phyloP scores from a whole-genome alignment of 30 jellyfish, hydroid and myxozoan genomes.

The Sanderia malayensis region DNA sequence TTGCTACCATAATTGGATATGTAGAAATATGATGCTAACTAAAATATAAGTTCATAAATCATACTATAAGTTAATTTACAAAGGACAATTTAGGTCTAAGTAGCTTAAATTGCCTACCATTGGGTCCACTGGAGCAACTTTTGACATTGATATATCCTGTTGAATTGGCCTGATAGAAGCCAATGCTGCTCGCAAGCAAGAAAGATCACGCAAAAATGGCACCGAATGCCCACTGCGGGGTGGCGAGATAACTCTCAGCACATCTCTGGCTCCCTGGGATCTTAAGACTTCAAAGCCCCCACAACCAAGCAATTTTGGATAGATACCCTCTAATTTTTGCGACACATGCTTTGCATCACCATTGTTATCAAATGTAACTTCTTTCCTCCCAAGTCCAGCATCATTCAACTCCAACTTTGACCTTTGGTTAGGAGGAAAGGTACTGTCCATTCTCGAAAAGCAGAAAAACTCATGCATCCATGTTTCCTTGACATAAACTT shows the following conservation, averaged over 20 bases:
- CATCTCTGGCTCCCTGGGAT: conserved; percentile 3
- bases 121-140: background rate
- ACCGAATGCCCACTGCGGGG: too few species aligned
- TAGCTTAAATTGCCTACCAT: too few species aligned
- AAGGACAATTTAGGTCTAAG: too few species aligned
- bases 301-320: conserved; percentile 1
- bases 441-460: background rate
- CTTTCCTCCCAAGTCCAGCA: background rate
- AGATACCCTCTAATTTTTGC: background rate
- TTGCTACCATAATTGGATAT: too few species aligned
- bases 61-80: too few species aligned
- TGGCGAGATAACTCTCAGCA: background rate
- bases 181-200: too few species aligned
- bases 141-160: background rate
- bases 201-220: too few species aligned
- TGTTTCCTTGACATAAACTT: background rate
- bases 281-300: background rate
- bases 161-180: background rate
- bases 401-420: conserved; percentile 1
- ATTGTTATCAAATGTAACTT: background rate
- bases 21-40: too few species aligned
- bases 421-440: conserved; percentile 3
- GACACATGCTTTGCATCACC: conserved; percentile 2
- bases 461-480: conserved; percentile 1
- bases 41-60: too few species aligned